phyloP scores from a whole-genome alignment of 2,113 vertebrate genomes.

The Pelobates fuscus region DNA sequence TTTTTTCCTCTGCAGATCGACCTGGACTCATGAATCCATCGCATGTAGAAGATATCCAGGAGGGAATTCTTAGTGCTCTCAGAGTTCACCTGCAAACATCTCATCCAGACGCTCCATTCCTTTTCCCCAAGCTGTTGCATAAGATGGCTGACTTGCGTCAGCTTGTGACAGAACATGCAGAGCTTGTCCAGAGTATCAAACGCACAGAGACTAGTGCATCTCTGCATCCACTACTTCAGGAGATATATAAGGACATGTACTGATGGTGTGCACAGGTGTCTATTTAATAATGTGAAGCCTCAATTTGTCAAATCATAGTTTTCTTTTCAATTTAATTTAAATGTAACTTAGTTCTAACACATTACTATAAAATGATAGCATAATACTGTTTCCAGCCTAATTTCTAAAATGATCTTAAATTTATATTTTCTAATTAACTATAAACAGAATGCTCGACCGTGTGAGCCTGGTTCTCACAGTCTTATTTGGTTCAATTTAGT shows the following conservation, averaged over 20 bases:
- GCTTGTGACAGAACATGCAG: slow-evolving; percentile 93
- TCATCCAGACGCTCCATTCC: slow-evolving; percentile 91
- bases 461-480: too few species aligned
- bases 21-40: slow-evolving; percentile 93
- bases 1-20: slow-evolving; percentile 75
- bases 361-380: too few species aligned
- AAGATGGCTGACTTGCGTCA: slow-evolving; percentile 98
- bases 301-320: slow-evolving; percentile 10
- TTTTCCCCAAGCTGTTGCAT: slow-evolving; percentile 98
- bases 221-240: slow-evolving; percentile 94
- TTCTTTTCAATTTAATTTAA: too few species aligned
- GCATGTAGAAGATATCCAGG: slow-evolving; percentile 96
- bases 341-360: too few species aligned
- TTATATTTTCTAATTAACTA: too few species aligned
- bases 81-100: slow-evolving; percentile 91
- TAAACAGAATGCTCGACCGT: too few species aligned
- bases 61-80: slow-evolving; percentile 90
- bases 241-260: slow-evolving; percentile 99
- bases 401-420: too few species aligned
- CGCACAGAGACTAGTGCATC: slow-evolving; percentile 94
- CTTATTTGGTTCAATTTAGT: too few species aligned
- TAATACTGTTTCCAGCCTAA: too few species aligned
- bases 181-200: slow-evolving; percentile 97
- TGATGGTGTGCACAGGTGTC: slow-evolving; percentile 65
- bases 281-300: slow-evolving; percentile 51